Percentiles rank a stretch among this genome's conserved stretches.
phyloP scores from a whole-genome alignment of 2,888 invertebrate genomes.

The Andrena fulva region DNA sequence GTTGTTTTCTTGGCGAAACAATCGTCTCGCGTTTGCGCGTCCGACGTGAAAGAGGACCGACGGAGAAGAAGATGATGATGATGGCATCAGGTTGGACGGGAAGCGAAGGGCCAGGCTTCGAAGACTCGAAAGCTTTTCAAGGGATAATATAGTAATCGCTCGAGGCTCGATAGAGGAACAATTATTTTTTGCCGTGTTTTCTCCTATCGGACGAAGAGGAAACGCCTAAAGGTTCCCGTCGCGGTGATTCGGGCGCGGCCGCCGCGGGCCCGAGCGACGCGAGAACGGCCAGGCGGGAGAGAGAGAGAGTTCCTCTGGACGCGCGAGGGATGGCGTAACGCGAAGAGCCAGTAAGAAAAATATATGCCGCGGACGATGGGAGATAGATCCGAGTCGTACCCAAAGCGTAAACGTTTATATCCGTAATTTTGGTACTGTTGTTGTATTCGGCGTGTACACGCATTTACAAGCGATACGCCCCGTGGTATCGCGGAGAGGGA shows the following conservation, averaged over 20 bases:
- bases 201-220: constrained; percentile 22
- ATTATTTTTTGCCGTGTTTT: constrained; percentile 59
- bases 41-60: constrained; percentile 29
- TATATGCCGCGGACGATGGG: constrained; percentile 23
- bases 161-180: constrained; percentile 46
- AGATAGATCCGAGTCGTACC: constrained; percentile 36
- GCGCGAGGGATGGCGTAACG: background rate
- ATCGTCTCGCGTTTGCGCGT: constrained; percentile 75
- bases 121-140: constrained; percentile 27
- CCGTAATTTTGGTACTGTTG: constrained; percentile 63
- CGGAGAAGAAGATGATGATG: background rate
- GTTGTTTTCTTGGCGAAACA: constrained; percentile 75
- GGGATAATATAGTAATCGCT: constrained; percentile 30
- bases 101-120: background rate
- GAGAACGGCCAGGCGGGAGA: constrained; percentile 7
- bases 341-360: constrained; percentile 23
- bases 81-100: background rate
- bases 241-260: background rate
- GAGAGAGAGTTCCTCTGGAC: constrained; percentile 16
- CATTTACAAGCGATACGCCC: constrained; percentile 19
- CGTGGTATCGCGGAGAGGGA: background rate
- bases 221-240: constrained; percentile 11
- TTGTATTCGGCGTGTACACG: constrained; percentile 26
- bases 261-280: background rate
- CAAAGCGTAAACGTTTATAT: constrained; percentile 53